These are phyloP conservation scores for Sylvilagus floridanus DNA, from an alignment of 2,797 vertebrate genomes.

Conservation along the genomic window DNA sequence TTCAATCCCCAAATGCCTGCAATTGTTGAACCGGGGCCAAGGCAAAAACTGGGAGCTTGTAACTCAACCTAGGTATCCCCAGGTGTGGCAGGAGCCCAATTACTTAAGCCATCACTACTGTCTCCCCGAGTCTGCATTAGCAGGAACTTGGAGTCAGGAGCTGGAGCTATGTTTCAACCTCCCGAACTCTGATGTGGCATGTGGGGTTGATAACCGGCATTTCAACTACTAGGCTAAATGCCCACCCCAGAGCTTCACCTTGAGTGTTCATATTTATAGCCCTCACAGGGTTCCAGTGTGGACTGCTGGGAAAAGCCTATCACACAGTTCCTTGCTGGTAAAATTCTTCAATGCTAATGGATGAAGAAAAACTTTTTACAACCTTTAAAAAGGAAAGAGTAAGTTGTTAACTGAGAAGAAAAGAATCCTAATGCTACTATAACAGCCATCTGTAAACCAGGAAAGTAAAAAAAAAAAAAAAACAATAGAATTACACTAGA, in stretches of 20 bases:
- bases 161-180: too few relatives aligned
- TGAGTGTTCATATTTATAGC: conserved; percentile 2
- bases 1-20: too few relatives aligned
- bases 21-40: too few relatives aligned
- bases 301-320: not conserved
- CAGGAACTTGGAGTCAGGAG: too few relatives aligned
- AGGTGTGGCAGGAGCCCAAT: too few relatives aligned
- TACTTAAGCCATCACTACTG: too few relatives aligned
- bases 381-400: not conserved
- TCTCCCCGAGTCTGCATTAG: too few relatives aligned
- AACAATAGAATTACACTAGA: not conserved
- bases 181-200: too few relatives aligned
- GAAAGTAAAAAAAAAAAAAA: not conserved
- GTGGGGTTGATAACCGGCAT: too few relatives aligned
- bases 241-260: not conserved
- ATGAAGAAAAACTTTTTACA: not conserved
- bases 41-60: too few relatives aligned
- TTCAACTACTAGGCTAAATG: too few relatives aligned
- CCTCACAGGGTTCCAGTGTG: not conserved
- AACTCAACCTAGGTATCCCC: too few relatives aligned
- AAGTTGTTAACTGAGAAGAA: not conserved
- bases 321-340: not conserved
- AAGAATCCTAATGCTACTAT: not conserved
- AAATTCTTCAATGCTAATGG: not conserved
- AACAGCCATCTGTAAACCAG: not conserved